Evolutionary conservation across 30 jellyfish, hydroid and myxozoan genomes (phyloP).

Genomic region (Cassiopea andromeda): DNA sequence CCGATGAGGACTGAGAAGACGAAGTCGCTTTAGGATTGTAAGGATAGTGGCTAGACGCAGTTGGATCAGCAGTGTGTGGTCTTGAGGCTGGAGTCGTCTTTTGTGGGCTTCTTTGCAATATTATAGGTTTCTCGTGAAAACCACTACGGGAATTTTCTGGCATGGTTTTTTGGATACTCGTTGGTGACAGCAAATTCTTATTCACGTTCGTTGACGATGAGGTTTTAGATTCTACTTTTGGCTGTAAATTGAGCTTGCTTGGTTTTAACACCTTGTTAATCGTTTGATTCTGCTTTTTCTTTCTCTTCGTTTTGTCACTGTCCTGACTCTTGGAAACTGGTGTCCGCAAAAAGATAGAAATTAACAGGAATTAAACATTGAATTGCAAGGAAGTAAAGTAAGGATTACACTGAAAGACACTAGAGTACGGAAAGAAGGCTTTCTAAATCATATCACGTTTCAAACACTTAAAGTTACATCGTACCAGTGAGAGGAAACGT

Average conservation of each 20-base stretch:
- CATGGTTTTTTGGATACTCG: constrained; percentile 34
- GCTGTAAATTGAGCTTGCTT: constrained; percentile 39
- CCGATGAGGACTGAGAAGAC: constrained; percentile 9
- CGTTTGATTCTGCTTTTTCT: constrained; percentile 65
- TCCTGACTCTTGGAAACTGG: constrained; percentile 52
- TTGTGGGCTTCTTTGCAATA: constrained; percentile 86
- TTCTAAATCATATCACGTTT: no score
- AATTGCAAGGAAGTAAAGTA: no score
- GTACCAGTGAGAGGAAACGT: no score
- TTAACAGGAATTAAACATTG: background rate
- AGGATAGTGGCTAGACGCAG: constrained; percentile 1
- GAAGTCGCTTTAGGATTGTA: constrained; percentile 10
- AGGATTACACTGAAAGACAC: no score
- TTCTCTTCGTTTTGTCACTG: constrained; percentile 72
- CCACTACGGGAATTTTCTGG: constrained; percentile 38
- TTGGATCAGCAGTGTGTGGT: constrained; percentile 19
- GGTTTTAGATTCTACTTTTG: constrained; percentile 38
- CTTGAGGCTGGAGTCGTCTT: constrained; percentile 10
- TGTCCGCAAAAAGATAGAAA: background rate
- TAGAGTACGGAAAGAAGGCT: no score
- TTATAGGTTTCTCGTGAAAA: constrained; percentile 79
- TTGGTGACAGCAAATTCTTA: constrained; percentile 57
- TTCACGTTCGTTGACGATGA: constrained; percentile 34
- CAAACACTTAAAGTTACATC: no score
- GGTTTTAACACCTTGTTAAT: constrained; percentile 70